A percentile compares a stretch with the other conserved stretches of the same genome.
Evolutionary conservation across 2,797 vertebrate species (phyloP).

Genomic region (Gallinago solitaria): DNA sequence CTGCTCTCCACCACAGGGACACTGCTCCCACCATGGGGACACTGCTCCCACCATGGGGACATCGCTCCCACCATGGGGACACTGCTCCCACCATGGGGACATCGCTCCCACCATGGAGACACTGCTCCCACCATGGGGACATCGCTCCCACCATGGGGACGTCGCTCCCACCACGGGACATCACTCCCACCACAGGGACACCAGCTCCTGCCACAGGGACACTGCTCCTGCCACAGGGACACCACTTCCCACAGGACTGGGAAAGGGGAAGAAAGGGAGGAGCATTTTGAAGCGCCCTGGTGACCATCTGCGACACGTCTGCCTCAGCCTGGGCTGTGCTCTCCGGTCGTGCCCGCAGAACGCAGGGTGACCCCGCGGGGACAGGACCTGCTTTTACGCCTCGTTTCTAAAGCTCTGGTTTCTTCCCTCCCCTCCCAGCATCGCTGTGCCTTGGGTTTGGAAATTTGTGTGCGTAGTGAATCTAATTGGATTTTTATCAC

Average conservation of each 20-base stretch:
- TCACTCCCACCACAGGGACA: no score
- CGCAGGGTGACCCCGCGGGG: not conserved
- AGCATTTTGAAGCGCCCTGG: not conserved
- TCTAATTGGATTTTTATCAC: constrained; percentile 31
- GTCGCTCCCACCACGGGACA: no score
- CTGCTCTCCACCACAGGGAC: fast-evolving
- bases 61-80: not conserved
- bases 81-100: no score
- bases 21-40: no score
- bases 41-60: no score
- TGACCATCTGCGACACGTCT: not conserved
- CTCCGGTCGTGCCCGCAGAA: not conserved
- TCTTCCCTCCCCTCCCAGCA: not conserved
- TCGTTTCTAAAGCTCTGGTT: not conserved
- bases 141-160: no score
- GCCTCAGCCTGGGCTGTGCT: not conserved
- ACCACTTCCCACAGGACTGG: not conserved
- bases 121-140: no score
- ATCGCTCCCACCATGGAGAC: not conserved
- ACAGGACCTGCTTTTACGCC: not conserved
- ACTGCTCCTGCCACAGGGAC: no score
- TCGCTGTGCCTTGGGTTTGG: not conserved
- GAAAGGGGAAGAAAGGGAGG: not conserved
- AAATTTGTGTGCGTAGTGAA: not conserved
- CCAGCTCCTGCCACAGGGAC: no score